Base-by-base conservation (phyloP, 2,797 vertebrate genomes). In the Merluccius polli region DNA sequence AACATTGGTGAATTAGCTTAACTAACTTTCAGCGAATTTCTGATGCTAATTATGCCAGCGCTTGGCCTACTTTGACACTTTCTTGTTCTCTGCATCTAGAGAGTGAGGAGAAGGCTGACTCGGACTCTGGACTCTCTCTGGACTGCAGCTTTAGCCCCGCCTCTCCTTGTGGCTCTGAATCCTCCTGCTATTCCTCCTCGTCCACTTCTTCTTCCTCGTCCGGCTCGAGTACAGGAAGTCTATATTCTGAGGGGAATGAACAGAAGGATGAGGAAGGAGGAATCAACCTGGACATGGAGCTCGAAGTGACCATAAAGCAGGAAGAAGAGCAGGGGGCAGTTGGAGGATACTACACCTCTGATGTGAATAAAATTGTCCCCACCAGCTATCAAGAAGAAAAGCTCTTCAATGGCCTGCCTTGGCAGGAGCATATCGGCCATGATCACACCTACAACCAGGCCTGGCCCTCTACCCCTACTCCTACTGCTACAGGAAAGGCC, bases 391-490 rank as follows among this genome's bases (percentile, higher is more conserved):
- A 92, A 80, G 92, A 95, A 77, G 93, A 94, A 0, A 88, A 93
- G 21, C 90, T 91, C 75, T 94, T 96, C 32, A 93, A 93, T 1
- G 92, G 90, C 79, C 87, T 95, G 83, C 93, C 95, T 75, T 95
- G 95, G 90, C 87, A 94, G 86, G 95, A 97, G 85, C 91, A 96
- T 0, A 87, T 99, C 0, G 92, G 91, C 77, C 98, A 99, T 65
- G 97, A 99, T 90, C 97, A 99, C 88, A 97, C 96, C 0, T 99
- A 99, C 87, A 96, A 97, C 93, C 95, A 97, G 88, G 93, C 93
- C 0, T 89, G 88, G 11, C 68, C 77, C 1, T 21, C 84, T 0
- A 0, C 16, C 38, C 81, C 83, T 24, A 38, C 81, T 24, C 21
- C n/a, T n/a, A n/a, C 72, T 30, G 67, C 76, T 1, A 6, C 32